Conservation (phyloP, 2,888 invertebrate species). For the Cremastinae sp. region DNA sequence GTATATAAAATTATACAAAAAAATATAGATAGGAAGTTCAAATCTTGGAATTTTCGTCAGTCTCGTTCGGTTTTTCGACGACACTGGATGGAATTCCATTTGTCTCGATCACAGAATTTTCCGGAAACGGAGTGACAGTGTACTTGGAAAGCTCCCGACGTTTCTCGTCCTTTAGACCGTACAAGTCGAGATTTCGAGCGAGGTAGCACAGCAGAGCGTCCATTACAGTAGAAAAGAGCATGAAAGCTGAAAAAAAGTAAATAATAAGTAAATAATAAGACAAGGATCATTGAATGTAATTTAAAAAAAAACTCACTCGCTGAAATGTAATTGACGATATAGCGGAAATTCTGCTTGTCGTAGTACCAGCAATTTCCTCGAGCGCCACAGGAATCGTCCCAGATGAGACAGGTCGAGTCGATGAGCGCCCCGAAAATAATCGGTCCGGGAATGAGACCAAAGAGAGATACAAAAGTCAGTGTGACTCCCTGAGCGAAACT, state of each 20-base stretch:
- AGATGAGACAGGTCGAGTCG: slow-evolving; percentile 86
- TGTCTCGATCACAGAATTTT: slow-evolving; percentile 26
- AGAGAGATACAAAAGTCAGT: slow-evolving; percentile 84
- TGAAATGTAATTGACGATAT: slow-evolving; percentile 82
- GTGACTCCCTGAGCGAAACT: slow-evolving; percentile 85
- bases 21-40: slow-evolving; percentile 19
- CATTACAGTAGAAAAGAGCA: slow-evolving; percentile 83
- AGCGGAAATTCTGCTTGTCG: slow-evolving; percentile 83
- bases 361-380: slow-evolving; percentile 87
- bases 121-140: slow-evolving; percentile 11
- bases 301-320: slow-evolving; percentile 79
- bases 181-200: slow-evolving; percentile 83
- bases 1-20: not conserved
- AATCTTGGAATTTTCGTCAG: slow-evolving; percentile 33
- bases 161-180: slow-evolving; percentile 79
- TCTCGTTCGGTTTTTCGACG: slow-evolving; percentile 33
- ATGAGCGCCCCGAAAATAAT: slow-evolving; percentile 86
- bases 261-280: not conserved
- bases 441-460: slow-evolving; percentile 87
- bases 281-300: not conserved
- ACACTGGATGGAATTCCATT: slow-evolving; percentile 32
- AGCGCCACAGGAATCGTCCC: slow-evolving; percentile 85
- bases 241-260: slow-evolving; percentile 80
- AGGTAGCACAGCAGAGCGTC: slow-evolving; percentile 84
- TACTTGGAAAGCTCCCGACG: slow-evolving; percentile 70